Conservation (phyloP, 1,140 invertebrate species). For the Octopus sinensis region DNA sequence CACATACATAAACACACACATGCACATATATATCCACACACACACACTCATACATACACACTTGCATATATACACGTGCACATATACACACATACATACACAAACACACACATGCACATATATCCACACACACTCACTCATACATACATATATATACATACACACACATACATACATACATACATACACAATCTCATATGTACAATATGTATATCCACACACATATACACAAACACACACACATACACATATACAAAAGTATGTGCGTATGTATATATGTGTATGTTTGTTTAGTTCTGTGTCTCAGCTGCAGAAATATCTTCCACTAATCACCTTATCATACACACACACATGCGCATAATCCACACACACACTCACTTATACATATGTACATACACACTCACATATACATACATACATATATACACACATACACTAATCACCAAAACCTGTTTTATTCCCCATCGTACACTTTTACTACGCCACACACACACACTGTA, state of each 20-base stretch:
- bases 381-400: background rate
- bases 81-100: background rate
- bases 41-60: background rate
- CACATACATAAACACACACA: background rate
- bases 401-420: background rate
- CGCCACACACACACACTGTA: conserved; percentile 21
- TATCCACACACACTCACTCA: background rate
- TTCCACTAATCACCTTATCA: background rate
- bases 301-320: no score
- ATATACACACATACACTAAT: background rate
- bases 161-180: background rate
- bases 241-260: background rate
- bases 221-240: background rate
- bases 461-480: conserved; percentile 15
- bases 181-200: background rate
- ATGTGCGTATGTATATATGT: background rate
- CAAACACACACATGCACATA: background rate
- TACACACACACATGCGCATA: background rate
- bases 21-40: background rate
- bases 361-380: background rate
- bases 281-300: background rate
- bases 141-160: background rate
- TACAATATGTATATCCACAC: background rate
- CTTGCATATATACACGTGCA: background rate
- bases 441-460: background rate